Base-by-base conservation (phyloP, 2,797 vertebrate species). In the Pangasius krempfi region DNA sequence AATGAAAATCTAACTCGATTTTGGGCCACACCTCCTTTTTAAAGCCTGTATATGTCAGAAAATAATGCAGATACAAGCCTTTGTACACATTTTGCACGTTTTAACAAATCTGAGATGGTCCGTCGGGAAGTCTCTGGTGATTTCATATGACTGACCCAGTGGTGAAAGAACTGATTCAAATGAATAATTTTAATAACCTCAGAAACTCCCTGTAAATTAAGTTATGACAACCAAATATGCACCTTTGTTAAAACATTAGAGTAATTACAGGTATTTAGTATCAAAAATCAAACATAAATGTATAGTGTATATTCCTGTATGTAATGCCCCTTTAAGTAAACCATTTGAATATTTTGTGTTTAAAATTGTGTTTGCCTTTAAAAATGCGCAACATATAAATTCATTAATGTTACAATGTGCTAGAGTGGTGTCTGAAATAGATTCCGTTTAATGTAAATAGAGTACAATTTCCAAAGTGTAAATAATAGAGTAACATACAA, bases 401-500 rank as follows among this genome's bases (percentile, higher is more conserved):
- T 33, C 30, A 80, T 56, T 56, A 37, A 40, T 27, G 33, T 60
- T 37, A 13, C 30, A 37, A 37, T 80, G 20, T 37, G 10, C 10
- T 37, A 54, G 50, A 81, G 5, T 60, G 54, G 5, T 82, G 76
- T 79, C 52, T 56, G 14, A 62, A 82, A 62, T 3, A 27, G 25
- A 62, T 58, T 81, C 10, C 0, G 3, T 79, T 60, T 82, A 60
- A 60, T 82, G 27, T 30, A 66, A 50, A 84, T 84, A 18, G 40
- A 47, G 58, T 60, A 56, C 79, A 81, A 50, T 76, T 76, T 4
- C 73, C 44, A 50, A 76, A 60, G 33, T 33, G 27, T 84, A 66
- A 84, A 66, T 84, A 84, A 83, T 66, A 66, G 82, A 84, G 62
- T 30, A 52, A 68, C 5, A 68, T 84, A 66, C 44, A 68, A 66